phyloP scores from a whole-genome alignment of 2,888 invertebrate species.

The Andrena bicolor region DNA sequence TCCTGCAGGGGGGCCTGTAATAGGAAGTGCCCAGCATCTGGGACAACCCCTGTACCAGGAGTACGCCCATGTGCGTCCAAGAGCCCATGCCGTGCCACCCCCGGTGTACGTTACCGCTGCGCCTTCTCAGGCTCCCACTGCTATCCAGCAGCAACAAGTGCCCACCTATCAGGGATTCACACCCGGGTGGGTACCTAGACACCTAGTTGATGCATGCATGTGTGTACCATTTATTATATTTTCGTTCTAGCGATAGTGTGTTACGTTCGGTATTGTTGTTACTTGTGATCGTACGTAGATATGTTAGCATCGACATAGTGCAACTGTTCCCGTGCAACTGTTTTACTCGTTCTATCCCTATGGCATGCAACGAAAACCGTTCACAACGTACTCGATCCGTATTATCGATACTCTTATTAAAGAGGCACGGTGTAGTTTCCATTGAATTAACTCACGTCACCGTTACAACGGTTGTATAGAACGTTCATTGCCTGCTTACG shows the following conservation, averaged over 20 bases:
- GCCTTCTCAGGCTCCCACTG: slow-evolving; percentile 83
- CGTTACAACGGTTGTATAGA: background rate
- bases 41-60: slow-evolving; percentile 89
- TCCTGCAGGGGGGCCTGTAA: slow-evolving; percentile 83
- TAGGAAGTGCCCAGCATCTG: slow-evolving; percentile 86
- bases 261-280: slow-evolving; percentile 45
- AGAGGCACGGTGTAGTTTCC: background rate
- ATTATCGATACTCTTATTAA: background rate
- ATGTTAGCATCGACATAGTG: slow-evolving; percentile 27
- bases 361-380: slow-evolving; percentile 48
- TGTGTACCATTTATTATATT: slow-evolving; percentile 83
- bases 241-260: slow-evolving; percentile 64
- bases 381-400: slow-evolving; percentile 3
- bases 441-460: slow-evolving; percentile 7
- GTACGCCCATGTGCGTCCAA: slow-evolving; percentile 83
- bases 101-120: slow-evolving; percentile 90
- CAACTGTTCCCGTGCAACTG: slow-evolving; percentile 41
- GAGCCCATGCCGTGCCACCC: slow-evolving; percentile 87
- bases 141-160: slow-evolving; percentile 84
- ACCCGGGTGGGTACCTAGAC: slow-evolving; percentile 85
- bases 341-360: slow-evolving; percentile 44
- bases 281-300: slow-evolving; percentile 46
- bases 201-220: slow-evolving; percentile 85
- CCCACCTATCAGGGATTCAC: slow-evolving; percentile 85
- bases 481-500: background rate